Evolutionary conservation across 2,113 vertebrate species (phyloP), one percentile per base, ranked within the genome.

Genomic region (Uria lomvia): DNA sequence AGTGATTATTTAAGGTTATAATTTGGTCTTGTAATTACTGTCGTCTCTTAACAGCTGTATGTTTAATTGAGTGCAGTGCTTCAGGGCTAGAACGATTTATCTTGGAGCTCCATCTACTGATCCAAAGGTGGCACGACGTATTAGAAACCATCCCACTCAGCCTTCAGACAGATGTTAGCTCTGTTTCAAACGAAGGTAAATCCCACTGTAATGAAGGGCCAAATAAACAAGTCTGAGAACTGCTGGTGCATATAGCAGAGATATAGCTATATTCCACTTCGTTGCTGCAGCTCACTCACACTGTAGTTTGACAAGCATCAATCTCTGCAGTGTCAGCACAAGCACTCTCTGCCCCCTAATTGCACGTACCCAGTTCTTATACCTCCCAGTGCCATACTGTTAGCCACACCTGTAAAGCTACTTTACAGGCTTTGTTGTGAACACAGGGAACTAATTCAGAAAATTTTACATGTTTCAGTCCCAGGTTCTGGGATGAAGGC

Each of bases 91-190:
- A 82, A 95, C 32, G 75, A 58, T 95, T 96, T 96, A 95, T 96
- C 94, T 96, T 92, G 60, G 93, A 94, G 96, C 96, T 93, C 97
- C 96, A 96, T 95, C 97, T 97, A 78, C 92, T 92, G 97, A 82
- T 81, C 4, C 29, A 15, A 88, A 40, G 29, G 62, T 18, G 11
- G 49, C 53, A 93, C 50, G 21, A 59, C 86, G 7, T 45, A 7
- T 50, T 10, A 50, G 71, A 58, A 94, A 7, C 30, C 60, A 42
- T 21, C 62, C 16, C 55, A 4, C 26, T 15, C n/a, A 8, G 83
- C 49, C 21, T 68, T 67, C 38, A 16, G 32, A 47, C 5, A 53
- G 14, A 50, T 29, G n/a, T 6, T 40, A 13, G 71, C 70, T 82
- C 42, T 17, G n/a, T 15, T 30, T 16, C n/a, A 56, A 59, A 59